Percentiles rank a stretch among this genome's conserved stretches.
Conservation (phyloP, 2,113 vertebrate species). For the Clarias macrocephalus region DNA sequence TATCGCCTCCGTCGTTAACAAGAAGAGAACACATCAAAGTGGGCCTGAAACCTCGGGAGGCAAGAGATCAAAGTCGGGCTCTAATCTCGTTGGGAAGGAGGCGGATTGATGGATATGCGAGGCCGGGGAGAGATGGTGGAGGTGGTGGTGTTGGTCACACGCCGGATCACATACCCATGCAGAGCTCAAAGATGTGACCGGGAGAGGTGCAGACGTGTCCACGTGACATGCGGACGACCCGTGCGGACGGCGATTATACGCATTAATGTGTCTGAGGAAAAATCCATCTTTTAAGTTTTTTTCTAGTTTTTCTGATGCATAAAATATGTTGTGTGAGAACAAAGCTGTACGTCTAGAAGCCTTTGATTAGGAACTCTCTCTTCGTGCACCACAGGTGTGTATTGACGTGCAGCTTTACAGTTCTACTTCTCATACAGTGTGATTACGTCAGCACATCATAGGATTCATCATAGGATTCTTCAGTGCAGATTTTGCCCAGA, state of each 20-base stretch:
- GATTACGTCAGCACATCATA: constrained; percentile 10
- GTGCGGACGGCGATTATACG: neutral
- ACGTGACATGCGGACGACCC: neutral
- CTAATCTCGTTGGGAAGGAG: constrained; percentile 53
- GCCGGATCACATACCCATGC: neutral
- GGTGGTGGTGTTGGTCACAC: constrained; percentile 36
- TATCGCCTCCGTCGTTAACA: constrained; percentile 56
- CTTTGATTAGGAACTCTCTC: neutral
- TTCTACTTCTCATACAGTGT: constrained; percentile 1
- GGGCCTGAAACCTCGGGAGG: constrained; percentile 53
- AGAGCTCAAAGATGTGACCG: neutral
- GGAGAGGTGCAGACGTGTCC: constrained; percentile 11
- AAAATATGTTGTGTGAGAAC: constrained; percentile 7
- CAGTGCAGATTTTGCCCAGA: neutral
- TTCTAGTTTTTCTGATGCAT: neutral
- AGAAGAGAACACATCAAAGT: constrained; percentile 58
- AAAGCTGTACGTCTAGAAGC: neutral
- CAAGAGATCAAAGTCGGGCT: constrained; percentile 56
- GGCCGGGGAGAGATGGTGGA: constrained; percentile 39
- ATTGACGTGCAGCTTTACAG: neutral
- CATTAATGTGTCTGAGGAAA: neutral
- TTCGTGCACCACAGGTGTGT: constrained; percentile 3
- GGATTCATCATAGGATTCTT: neutral
- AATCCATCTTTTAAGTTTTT: neutral
- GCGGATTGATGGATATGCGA: constrained; percentile 54